These are phyloP conservation scores for Rapana venosa DNA, from an alignment of 2,888 invertebrate species.

Conservation along the genomic window DNA sequence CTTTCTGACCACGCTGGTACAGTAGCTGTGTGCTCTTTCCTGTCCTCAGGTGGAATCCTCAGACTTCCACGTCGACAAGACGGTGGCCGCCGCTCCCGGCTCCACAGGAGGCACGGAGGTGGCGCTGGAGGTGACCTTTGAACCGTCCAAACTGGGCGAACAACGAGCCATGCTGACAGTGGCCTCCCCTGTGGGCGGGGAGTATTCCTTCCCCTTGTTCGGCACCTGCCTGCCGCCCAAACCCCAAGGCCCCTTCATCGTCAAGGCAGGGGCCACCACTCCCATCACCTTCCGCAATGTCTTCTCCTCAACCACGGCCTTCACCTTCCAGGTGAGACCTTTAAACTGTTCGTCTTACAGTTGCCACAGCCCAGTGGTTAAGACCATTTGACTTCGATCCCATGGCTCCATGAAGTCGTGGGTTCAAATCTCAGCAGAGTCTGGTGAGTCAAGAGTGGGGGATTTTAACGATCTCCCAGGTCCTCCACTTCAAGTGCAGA, in stretches of 20 bases:
- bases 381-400: too few relatives aligned
- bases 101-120: slow-evolving; percentile 77
- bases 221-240: slow-evolving; percentile 80
- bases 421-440: too few relatives aligned
- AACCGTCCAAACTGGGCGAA: slow-evolving; percentile 78
- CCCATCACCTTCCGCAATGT: slow-evolving; percentile 80
- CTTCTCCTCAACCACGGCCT: slow-evolving; percentile 77
- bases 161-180: slow-evolving; percentile 72
- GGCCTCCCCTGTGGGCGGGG: slow-evolving; percentile 75
- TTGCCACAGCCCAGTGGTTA: too few relatives aligned
- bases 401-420: too few relatives aligned
- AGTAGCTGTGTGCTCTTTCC: not conserved
- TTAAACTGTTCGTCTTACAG: not conserved
- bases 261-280: slow-evolving; percentile 77
- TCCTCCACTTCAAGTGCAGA: too few relatives aligned
- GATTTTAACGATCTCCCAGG: too few relatives aligned
- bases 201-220: slow-evolving; percentile 79
- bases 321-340: slow-evolving; percentile 74
- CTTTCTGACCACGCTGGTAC: too few relatives aligned
- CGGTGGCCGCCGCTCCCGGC: slow-evolving; percentile 77
- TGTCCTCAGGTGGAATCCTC: slow-evolving; percentile 73
- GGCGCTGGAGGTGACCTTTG: slow-evolving; percentile 76
- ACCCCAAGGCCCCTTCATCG: slow-evolving; percentile 80
- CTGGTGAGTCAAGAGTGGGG: too few relatives aligned
- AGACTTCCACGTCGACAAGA: slow-evolving; percentile 78